phyloP scores from a whole-genome alignment of 2,113 vertebrate genomes.

The Laterallus jamaicensis region DNA sequence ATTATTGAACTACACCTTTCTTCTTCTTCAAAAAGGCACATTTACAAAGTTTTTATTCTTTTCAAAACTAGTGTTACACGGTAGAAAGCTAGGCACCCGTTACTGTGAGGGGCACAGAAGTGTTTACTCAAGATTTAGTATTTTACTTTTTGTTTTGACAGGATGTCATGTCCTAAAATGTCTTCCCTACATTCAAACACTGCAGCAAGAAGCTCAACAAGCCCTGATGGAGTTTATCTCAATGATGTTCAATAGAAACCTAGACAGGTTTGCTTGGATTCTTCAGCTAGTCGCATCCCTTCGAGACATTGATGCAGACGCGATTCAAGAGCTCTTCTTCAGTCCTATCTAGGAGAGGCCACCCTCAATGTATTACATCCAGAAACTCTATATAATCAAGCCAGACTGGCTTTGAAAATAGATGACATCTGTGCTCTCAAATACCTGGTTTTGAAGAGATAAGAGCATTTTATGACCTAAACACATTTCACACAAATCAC shows the following conservation, averaged over 20 bases:
- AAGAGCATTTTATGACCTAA: background rate
- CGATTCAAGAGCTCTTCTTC: constrained; percentile 59
- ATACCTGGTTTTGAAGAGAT: background rate
- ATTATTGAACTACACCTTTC: background rate
- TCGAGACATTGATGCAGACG: background rate
- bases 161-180: background rate
- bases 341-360: constrained; percentile 20
- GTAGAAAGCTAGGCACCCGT: background rate
- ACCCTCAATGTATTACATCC: constrained; percentile 30
- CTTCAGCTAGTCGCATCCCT: constrained; percentile 6
- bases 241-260: background rate
- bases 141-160: constrained; percentile 26
- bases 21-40: background rate
- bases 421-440: background rate
- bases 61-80: background rate
- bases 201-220: constrained; percentile 56
- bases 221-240: constrained; percentile 45
- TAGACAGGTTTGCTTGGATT: constrained; percentile 16
- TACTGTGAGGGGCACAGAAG: background rate
- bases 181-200: constrained; percentile 34
- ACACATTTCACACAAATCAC: background rate
- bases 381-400: constrained; percentile 5
- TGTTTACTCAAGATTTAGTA: background rate
- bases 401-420: background rate
- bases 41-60: background rate